Evolutionary conservation across 2,888 invertebrate genomes (phyloP).

Genomic region (Drosophila acutilabella): DNA sequence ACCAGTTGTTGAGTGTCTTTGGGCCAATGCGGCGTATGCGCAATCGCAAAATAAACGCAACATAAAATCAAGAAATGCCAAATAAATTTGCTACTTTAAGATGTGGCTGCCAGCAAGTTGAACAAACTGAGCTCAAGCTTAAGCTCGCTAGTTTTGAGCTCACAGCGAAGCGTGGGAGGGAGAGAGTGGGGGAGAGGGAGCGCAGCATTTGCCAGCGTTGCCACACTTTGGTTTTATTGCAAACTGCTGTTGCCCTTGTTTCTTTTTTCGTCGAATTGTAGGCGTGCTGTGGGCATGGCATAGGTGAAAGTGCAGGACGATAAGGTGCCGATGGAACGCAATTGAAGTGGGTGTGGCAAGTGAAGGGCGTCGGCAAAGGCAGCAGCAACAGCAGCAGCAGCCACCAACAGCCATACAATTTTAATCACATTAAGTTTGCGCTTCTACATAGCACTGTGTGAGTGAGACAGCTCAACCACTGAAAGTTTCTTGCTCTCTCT

Average conservation of each 20-base stretch:
- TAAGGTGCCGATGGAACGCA: conserved; percentile 37
- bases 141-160: conserved; percentile 31
- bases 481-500: conserved; percentile 1
- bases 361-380: background rate
- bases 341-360: background rate
- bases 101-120: conserved; percentile 39
- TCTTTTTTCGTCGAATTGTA: conserved; percentile 24
- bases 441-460: conserved; percentile 32
- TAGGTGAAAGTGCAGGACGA: conserved; percentile 57
- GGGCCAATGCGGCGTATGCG: conserved; percentile 57
- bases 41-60: conserved; percentile 69
- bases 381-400: background rate
- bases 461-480: conserved; percentile 26
- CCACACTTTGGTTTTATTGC: conserved; percentile 74
- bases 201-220: conserved; percentile 23
- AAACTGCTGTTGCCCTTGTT: conserved; percentile 22
- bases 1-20: conserved; percentile 9
- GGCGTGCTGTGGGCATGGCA: conserved; percentile 22
- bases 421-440: conserved; percentile 76
- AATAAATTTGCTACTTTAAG: conserved; percentile 77
- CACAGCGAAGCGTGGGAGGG: background rate
- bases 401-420: conserved; percentile 69
- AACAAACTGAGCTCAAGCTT: conserved; percentile 15
- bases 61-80: conserved; percentile 74
- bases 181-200: background rate